Conservation (phyloP, 2,113 vertebrate species). For the Addax nasomaculatus region DNA sequence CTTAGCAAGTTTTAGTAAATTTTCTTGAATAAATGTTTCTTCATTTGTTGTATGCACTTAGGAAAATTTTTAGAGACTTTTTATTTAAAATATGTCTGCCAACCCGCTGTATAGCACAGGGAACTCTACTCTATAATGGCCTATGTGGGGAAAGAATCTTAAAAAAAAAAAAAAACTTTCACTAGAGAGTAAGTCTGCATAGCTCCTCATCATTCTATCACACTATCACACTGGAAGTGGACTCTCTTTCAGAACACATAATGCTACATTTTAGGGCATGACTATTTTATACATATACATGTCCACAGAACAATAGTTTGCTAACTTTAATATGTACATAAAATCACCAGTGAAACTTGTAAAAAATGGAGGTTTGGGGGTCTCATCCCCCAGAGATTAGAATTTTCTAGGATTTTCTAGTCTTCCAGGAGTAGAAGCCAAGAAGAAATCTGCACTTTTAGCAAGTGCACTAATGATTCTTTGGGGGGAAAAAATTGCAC, state of each 20-base stretch:
- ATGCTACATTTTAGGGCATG: neutral
- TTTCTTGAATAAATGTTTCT: neutral
- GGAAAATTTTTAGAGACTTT: constrained; percentile 1
- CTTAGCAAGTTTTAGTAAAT: neutral
- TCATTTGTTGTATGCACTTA: neutral
- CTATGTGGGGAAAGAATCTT: neutral
- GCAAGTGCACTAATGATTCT: neutral
- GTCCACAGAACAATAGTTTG: neutral
- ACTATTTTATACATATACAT: neutral
- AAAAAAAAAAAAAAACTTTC: neutral
- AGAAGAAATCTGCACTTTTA: constrained; percentile 13
- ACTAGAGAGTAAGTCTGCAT: neutral
- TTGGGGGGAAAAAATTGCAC: neutral
- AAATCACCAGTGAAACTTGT: neutral
- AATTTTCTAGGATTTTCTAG: neutral
- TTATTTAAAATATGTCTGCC: constrained; percentile 2
- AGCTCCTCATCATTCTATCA: neutral
- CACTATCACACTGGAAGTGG: neutral
- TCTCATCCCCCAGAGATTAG: neutral
- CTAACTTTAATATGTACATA: neutral
- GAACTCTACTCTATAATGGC: neutral
- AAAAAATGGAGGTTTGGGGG: neutral
- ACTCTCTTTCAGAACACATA: neutral
- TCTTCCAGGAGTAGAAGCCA: neutral
- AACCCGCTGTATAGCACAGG: neutral